Evolutionary conservation across 2,797 vertebrate genomes (phyloP), one percentile per base, ranked within the genome.

Genomic region (Syndactyla subalaris): DNA sequence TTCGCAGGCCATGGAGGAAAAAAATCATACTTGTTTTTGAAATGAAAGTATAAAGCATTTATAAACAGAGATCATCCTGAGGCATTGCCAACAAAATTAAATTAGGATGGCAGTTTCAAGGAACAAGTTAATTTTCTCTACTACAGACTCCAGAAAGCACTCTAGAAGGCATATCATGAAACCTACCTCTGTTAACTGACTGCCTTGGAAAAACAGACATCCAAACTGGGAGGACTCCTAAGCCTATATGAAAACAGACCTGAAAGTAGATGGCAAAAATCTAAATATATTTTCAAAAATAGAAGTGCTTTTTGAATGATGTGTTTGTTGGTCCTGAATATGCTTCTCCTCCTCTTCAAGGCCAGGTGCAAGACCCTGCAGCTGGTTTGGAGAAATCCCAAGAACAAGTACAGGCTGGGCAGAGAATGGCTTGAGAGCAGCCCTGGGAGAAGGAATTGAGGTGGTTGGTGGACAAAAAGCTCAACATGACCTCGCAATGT

Each of bases 1-100:
- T 86, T 70, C 78, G 17, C 41, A 74, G 46, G 82, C 66, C 58
- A 39, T 5, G 12, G 26, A 96, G 73, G 72, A 92, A 92, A 87
- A 87, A 92, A 85, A 30, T 26, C 3, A 13, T 57, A 63, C 49
- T 57, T 77, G 49, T 57, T 89, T 91, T 78, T 78, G 43, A 89
- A 85, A 85, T 57, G 55, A 22, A 81, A 57, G 34, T 66, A 59
- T 38, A 54, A 92, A 89, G 45, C 43, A 80, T 80, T 91, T 74
- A 68, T 59, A 82, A 41, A 68, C 6, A 49, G 62, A 81, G 24
- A 51, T 81, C 45, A 70, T n/a, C 51, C 70, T 78, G 39, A 89
- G 55, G 22, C 22, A 68, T 32, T 94, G 59, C 48, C 54, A 75
- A 49, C 38, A 57, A 91, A 85, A 51, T 57, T 32, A 48, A 57